phyloP scores from a whole-genome alignment of 2,888 invertebrate genomes.

The Endomychus coccineus region DNA sequence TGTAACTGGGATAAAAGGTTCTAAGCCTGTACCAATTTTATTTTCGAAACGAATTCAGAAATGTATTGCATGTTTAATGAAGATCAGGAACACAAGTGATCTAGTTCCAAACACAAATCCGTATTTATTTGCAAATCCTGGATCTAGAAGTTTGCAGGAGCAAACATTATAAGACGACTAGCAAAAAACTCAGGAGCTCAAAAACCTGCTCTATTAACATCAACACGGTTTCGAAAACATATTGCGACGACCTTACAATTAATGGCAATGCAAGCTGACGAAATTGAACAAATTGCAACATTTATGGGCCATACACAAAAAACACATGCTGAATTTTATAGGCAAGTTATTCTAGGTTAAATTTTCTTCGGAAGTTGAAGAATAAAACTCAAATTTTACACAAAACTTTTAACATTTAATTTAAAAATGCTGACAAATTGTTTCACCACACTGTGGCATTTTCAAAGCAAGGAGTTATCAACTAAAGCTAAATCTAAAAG shows the following conservation, averaged over 20 bases:
- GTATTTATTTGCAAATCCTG: constrained; percentile 22
- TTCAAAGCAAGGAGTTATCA: too few relatives aligned
- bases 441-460: too few relatives aligned
- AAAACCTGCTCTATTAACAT: constrained; percentile 13
- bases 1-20: constrained; percentile 20
- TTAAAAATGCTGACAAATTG: too few relatives aligned
- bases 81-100: constrained; percentile 11
- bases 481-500: too few relatives aligned
- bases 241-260: constrained; percentile 15
- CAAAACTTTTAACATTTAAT: too few relatives aligned
- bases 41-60: constrained; percentile 17
- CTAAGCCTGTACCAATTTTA: constrained; percentile 21
- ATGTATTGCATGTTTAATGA: constrained; percentile 9
- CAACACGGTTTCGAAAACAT: constrained; percentile 14
- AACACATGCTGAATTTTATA: constrained; percentile 19
- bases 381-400: too few relatives aligned
- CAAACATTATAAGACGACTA: constrained; percentile 6
- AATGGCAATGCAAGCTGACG: constrained; percentile 11
- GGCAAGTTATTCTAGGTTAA: constrained; percentile 8
- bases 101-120: constrained; percentile 20
- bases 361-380: too few relatives aligned
- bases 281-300: constrained; percentile 16
- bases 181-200: constrained; percentile 9
- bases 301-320: constrained; percentile 19
- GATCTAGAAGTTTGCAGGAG: constrained; percentile 19